Conservation (phyloP, 2,113 vertebrate genomes). For the Rhea pennata region DNA sequence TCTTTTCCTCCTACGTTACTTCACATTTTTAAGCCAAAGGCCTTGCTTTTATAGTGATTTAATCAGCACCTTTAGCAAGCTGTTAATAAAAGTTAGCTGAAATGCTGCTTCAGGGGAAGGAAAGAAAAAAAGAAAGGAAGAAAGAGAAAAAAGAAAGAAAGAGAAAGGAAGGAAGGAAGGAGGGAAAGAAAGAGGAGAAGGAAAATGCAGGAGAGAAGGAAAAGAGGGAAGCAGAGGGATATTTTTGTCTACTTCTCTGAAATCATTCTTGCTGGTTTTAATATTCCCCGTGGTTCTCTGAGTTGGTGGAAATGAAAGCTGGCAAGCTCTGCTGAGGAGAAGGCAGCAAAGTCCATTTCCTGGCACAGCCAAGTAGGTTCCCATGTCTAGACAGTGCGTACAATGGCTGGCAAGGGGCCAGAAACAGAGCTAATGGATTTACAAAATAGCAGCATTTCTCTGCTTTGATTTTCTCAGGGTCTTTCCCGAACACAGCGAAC, state of each 20-base stretch:
- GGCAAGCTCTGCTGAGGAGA: neutral
- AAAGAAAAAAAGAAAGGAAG: neutral
- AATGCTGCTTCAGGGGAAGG: neutral
- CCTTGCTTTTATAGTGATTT: neutral
- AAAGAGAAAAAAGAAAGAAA: neutral
- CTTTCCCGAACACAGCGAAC: neutral
- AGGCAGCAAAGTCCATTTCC: neutral
- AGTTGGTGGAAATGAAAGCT: neutral
- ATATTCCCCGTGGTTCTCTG: neutral
- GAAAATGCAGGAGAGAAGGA: neutral
- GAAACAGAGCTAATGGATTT: constrained; percentile 12
- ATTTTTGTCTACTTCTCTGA: neutral
- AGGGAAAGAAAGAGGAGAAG: accelerated
- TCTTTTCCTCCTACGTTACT: neutral
- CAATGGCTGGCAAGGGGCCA: neutral
- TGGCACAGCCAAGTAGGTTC: neutral
- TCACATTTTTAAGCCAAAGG: neutral
- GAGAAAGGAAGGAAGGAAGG: neutral
- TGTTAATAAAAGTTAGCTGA: neutral
- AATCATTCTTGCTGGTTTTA: neutral
- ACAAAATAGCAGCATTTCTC: constrained; percentile 21
- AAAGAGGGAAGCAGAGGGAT: neutral
- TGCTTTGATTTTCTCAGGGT: constrained; percentile 23
- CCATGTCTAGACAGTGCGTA: neutral
- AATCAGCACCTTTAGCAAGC: constrained; percentile 10